Base-by-base conservation (phyloP, 2,797 vertebrate genomes). In the Thalassophryne amazonica region DNA sequence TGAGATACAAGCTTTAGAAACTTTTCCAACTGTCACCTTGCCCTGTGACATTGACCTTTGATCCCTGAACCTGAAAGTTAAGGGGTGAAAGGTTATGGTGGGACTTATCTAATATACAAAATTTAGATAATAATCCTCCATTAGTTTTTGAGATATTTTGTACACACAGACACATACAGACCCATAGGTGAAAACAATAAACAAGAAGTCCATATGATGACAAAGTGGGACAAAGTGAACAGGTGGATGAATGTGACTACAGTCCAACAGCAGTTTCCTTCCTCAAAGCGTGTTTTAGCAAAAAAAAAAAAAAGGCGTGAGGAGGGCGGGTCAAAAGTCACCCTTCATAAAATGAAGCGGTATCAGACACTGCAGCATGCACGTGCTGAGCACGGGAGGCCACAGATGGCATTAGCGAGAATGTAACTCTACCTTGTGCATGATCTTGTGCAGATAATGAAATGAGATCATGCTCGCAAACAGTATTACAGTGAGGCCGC, bases 371-470 rank as follows among this genome's bases (percentile, higher is more conserved):
- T 2, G 11, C 29, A 18, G 20, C 39, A 11, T 20, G 56, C 41
- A 20, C 21, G 22, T 63, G 51, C 45, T 51, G 63, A 58, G 49
- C 61, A 67, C 29, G 38, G 53, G 19, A 61, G 49, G 72, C 70
- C 69, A 74, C 83, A 81, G 73, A 75, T 81, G 69, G 81, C 55
- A 49, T 12, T 14, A 33, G 73, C 49, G 55, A 54, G 66, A 59
- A 59, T 65, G 81, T 81, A 87, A 86, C 77, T 79, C 74, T 69
- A 86, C 73, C 77, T n/a, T n/a, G n/a, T n/a, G n/a, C n/a, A n/a
- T 70, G 64, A 45, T 76, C 69, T 57, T 28, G 58, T 77, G 43
- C 63, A 43, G 48, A 77, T 83, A 78, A 82, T 84, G 73, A 83
- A 80, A 85, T 72, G 48, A 82, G 80, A 84, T 70, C 63, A 66